Evolutionary conservation across 2,888 invertebrate genomes (phyloP).

Genomic region (Synanthedon myopaeformis): DNA sequence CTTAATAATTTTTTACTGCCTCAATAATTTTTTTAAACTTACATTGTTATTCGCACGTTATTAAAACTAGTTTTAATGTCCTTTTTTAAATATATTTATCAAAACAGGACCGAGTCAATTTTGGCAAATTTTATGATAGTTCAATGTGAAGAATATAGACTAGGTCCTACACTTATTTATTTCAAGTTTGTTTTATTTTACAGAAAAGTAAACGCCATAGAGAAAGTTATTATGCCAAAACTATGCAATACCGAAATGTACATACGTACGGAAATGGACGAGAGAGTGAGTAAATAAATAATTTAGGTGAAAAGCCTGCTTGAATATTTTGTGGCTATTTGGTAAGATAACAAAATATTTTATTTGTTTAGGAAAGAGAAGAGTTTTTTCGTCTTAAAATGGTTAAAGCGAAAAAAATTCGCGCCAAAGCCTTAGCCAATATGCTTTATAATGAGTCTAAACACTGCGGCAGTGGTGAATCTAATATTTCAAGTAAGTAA

Average conservation of each 20-base stretch:
- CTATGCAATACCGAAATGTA: slow-evolving; percentile 53
- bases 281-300: slow-evolving; percentile 31
- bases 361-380: slow-evolving; percentile 44
- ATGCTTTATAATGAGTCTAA: slow-evolving; percentile 9
- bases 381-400: slow-evolving; percentile 63
- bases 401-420: slow-evolving; percentile 58
- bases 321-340: too few species aligned
- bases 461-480: slow-evolving; percentile 6
- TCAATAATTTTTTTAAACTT: too few species aligned
- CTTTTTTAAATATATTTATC: too few species aligned
- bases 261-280: slow-evolving; percentile 58
- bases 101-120: too few species aligned
- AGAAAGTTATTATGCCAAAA: slow-evolving; percentile 61
- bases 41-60: too few species aligned
- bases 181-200: slow-evolving; percentile 11
- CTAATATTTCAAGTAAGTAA: slow-evolving; percentile 1
- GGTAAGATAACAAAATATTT: not conserved
- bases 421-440: slow-evolving; percentile 20
- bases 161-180: not conserved
- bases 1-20: too few species aligned
- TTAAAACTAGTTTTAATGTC: too few species aligned
- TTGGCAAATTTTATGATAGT: not conserved
- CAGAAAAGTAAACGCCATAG: slow-evolving; percentile 62
- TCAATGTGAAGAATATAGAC: not conserved
- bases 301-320: not conserved